phyloP scores from a whole-genome alignment of 2,888 invertebrate species.

The Tillus elongatus region DNA sequence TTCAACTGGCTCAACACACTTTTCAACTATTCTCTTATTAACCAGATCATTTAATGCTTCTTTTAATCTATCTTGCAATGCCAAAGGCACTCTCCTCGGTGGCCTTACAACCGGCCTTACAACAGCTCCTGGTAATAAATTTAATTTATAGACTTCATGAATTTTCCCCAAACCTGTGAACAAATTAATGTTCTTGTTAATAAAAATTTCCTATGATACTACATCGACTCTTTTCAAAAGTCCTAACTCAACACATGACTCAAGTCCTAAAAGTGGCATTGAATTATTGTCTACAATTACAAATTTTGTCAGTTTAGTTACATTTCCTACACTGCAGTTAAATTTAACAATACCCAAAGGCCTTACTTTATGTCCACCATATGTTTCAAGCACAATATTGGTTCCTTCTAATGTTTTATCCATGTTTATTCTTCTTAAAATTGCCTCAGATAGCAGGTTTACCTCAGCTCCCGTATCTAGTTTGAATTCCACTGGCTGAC shows the following conservation, averaged over 20 bases:
- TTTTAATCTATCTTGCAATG: too few relatives aligned
- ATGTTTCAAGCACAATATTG: constrained; percentile 13
- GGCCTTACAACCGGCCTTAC: constrained; percentile 4
- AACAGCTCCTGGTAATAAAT: not conserved
- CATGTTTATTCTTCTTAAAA: constrained; percentile 9
- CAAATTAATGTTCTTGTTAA: not conserved
- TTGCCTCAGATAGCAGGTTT: constrained; percentile 12
- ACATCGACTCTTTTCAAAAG: constrained; percentile 13
- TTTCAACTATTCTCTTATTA: too few relatives aligned
- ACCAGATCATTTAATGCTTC: too few relatives aligned
- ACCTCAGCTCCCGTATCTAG: constrained; percentile 18
- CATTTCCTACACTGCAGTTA: constrained; percentile 4
- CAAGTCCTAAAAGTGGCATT: constrained; percentile 13
- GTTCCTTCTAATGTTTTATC: constrained; percentile 7
- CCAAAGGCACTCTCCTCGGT: constrained; percentile 4
- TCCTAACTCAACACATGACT: constrained; percentile 11
- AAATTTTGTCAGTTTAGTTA: constrained; percentile 9
- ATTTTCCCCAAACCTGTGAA: constrained; percentile 5
- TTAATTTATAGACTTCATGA: not conserved
- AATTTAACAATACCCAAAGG: constrained; percentile 12
- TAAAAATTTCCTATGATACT: constrained; percentile 2
- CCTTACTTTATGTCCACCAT: constrained; percentile 17
- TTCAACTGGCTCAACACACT: too few relatives aligned
- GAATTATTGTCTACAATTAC: constrained; percentile 14
- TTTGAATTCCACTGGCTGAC: constrained; percentile 15